A percentile compares a stretch with the other conserved stretches of the same genome.
Conservation (phyloP, 2,113 vertebrate genomes). For the Meleagris gallopavo region DNA sequence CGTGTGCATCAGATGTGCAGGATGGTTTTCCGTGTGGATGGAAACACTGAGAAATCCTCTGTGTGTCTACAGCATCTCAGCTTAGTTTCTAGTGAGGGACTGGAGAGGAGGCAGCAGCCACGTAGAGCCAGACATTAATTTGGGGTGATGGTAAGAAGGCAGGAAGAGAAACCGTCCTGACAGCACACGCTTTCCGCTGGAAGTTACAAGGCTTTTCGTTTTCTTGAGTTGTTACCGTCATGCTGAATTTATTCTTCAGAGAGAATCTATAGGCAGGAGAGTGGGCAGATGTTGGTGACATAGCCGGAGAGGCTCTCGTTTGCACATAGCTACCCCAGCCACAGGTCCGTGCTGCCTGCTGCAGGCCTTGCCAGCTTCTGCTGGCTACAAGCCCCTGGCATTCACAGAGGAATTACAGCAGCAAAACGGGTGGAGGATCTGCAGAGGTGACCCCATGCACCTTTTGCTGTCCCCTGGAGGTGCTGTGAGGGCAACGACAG, state of each 20-base stretch:
- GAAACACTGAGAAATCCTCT: background rate
- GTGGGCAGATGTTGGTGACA: background rate
- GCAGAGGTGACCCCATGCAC: accelerated
- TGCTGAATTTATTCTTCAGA: background rate
- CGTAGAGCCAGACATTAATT: background rate
- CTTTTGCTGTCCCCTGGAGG: background rate
- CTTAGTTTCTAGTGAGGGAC: background rate
- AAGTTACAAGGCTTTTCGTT: background rate
- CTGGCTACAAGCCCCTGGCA: accelerated
- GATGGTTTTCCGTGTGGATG: background rate
- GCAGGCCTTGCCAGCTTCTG: background rate
- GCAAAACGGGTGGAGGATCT: background rate
- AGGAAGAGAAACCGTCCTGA: background rate
- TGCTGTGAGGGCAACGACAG: background rate
- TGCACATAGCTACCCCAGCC: background rate
- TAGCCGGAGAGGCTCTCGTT: background rate
- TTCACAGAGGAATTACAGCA: background rate
- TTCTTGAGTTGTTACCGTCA: background rate
- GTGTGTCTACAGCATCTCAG: background rate
- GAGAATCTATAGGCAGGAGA: background rate
- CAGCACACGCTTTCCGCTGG: background rate
- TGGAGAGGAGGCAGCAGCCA: background rate
- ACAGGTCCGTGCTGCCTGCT: background rate
- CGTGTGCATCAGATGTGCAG: background rate
- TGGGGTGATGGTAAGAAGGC: background rate